Evolutionary conservation across 1,140 invertebrate genomes (phyloP).

Genomic region (Brachionus rotundiformis): DNA sequence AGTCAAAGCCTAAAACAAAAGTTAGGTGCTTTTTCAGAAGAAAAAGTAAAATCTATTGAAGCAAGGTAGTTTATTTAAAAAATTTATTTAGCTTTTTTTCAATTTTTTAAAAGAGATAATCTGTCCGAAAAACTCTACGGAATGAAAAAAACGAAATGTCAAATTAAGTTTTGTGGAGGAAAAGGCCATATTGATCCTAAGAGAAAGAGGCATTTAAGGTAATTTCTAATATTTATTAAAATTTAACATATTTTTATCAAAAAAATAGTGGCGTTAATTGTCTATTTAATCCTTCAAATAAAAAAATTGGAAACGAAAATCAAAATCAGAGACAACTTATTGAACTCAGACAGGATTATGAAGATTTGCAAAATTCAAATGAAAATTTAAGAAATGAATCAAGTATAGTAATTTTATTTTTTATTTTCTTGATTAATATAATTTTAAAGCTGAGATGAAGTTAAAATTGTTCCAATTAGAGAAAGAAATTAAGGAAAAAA

Average conservation of each 20-base stretch:
- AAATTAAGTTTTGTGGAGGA: neutral
- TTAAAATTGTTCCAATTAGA: neutral
- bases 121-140: neutral
- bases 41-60: neutral
- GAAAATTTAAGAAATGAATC: conserved; percentile 1
- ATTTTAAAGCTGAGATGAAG: too few species aligned
- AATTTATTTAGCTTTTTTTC: neutral
- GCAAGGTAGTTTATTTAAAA: neutral
- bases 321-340: neutral
- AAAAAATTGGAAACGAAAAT: neutral
- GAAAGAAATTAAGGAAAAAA: neutral
- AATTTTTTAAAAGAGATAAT: neutral
- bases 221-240: neutral
- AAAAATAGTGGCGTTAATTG: neutral
- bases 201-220: neutral
- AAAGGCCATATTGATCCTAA: neutral
- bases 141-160: neutral
- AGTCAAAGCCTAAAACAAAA: neutral
- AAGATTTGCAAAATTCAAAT: neutral
- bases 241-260: neutral
- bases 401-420: neutral
- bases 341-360: neutral
- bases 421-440: neutral
- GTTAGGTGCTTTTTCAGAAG: neutral
- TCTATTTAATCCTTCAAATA: too few species aligned